Conservation (phyloP, 53 echinoderm and acorn worm genomes). For the Hippasteria phrygiana region DNA sequence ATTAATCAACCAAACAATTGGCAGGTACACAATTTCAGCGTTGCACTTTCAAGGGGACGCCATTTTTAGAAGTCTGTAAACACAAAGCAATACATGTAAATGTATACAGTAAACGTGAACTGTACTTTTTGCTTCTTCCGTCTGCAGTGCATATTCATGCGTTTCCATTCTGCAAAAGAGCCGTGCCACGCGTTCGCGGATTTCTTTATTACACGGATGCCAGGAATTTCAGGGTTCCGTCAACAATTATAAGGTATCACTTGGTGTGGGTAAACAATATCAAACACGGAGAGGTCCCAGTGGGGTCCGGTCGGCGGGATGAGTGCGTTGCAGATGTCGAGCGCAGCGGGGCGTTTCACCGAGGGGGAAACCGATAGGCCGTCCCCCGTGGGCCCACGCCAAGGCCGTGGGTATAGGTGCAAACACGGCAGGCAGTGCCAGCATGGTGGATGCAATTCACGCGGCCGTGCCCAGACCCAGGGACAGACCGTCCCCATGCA, state of each 20-base stretch:
- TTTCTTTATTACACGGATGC: background rate
- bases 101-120: background rate
- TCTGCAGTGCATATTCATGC: background rate
- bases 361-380: constrained; percentile 2
- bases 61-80: background rate
- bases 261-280: constrained; percentile 33
- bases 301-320: background rate
- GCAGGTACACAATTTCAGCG: background rate
- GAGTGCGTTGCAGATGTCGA: background rate
- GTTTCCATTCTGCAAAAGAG: background rate
- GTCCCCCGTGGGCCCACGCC: constrained; percentile 7
- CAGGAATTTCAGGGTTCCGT: constrained; percentile 20
- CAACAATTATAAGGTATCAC: constrained; percentile 45
- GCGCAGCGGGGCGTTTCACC: constrained; percentile 40
- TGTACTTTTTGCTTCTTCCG: background rate
- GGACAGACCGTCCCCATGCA: too few relatives aligned
- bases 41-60: background rate
- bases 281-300: background rate
- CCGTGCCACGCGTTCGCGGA: background rate
- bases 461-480: too few relatives aligned
- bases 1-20: constrained; percentile 9
- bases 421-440: background rate
- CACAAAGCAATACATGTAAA: background rate
- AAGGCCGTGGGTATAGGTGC: background rate
- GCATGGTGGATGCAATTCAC: background rate